Evolutionary conservation across 2,888 invertebrate genomes (phyloP).

Genomic region (Cataglyphis altisquamis): DNA sequence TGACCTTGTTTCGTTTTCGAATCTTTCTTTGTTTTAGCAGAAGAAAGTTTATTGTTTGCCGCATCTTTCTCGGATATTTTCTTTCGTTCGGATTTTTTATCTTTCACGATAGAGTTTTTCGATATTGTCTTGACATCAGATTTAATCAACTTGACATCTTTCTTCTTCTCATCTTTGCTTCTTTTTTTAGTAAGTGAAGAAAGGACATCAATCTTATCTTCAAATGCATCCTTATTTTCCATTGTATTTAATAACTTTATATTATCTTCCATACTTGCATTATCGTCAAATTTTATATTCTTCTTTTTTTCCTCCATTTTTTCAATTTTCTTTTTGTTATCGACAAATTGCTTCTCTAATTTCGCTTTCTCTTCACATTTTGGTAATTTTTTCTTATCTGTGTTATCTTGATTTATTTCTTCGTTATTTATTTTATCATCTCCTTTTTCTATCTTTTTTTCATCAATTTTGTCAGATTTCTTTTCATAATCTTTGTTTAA

Average conservation of each 20-base stretch:
- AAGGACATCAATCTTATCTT: conserved; percentile 70
- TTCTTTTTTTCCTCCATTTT: conserved; percentile 76
- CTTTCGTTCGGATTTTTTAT: conserved; percentile 82
- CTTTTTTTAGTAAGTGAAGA: conserved; percentile 74
- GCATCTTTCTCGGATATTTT: conserved; percentile 79
- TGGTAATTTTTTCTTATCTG: conserved; percentile 75
- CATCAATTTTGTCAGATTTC: conserved; percentile 74
- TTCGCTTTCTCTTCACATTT: conserved; percentile 78
- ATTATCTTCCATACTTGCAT: conserved; percentile 68
- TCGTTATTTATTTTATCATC: conserved; percentile 72
- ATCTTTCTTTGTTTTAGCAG: conserved; percentile 77
- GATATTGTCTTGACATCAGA: conserved; percentile 78
- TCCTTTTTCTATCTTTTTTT: conserved; percentile 77
- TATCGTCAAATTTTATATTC: conserved; percentile 67
- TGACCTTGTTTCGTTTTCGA: conserved; percentile 76
- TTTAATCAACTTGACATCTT: conserved; percentile 79
- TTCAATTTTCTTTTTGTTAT: conserved; percentile 79
- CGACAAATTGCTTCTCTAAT: conserved; percentile 71
- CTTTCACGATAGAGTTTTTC: conserved; percentile 79
- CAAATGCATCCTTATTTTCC: conserved; percentile 62
- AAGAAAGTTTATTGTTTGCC: conserved; percentile 60
- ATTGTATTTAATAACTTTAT: conserved; percentile 39
- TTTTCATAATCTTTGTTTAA: conserved; percentile 68
- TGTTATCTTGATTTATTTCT: conserved; percentile 65
- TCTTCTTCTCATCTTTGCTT: conserved; percentile 81